Evolutionary conservation across 2,888 invertebrate genomes (phyloP).

Genomic region (Diplolepis rosae): DNA sequence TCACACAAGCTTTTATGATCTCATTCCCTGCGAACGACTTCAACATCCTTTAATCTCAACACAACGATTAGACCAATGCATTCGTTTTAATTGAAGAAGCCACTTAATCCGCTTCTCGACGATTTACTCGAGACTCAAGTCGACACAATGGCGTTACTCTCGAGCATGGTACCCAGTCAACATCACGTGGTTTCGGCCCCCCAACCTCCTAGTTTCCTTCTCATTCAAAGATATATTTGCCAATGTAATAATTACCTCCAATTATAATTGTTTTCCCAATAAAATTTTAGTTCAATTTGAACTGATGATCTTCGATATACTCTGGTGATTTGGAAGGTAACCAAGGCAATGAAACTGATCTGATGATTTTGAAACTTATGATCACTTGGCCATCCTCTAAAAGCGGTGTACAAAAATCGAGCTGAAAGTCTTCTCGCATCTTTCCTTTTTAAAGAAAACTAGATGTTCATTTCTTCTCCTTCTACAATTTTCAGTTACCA

Average conservation of each 20-base stretch:
- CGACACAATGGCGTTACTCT: slow-evolving; percentile 5
- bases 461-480: not conserved
- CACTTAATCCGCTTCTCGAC: not conserved
- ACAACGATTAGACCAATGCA: not conserved
- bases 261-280: not conserved
- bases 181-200: slow-evolving; percentile 13
- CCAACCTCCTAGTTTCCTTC: not conserved
- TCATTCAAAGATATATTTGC: not conserved
- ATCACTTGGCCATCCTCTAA: not conserved
- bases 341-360: not conserved
- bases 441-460: not conserved
- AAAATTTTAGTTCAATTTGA: too few species aligned
- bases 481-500: not conserved
- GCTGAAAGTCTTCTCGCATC: too few species aligned
- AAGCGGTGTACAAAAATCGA: not conserved
- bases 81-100: not conserved
- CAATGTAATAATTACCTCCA: not conserved
- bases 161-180: slow-evolving; percentile 10
- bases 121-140: not conserved
- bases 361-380: not conserved
- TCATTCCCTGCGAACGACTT: not conserved
- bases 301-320: too few species aligned
- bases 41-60: slow-evolving; percentile 2
- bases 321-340: too few species aligned
- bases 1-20: not conserved